A percentile compares a stretch with the other conserved stretches of the same genome.
Evolutionary conservation across 2,888 invertebrate species (phyloP).

Genomic region (Rhogogaster chlorosoma): DNA sequence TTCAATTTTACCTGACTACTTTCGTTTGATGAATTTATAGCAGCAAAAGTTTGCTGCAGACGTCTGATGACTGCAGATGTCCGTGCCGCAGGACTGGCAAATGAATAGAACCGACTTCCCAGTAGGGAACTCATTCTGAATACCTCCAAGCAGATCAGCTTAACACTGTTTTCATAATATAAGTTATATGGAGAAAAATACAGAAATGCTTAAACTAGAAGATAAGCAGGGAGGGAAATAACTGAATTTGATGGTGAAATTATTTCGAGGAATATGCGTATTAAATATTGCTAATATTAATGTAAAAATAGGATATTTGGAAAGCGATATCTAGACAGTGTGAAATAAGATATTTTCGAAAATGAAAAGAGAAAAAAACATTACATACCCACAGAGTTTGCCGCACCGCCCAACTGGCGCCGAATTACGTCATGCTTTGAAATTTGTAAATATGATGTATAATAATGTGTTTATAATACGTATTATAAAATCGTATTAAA

Average conservation of each 20-base stretch:
- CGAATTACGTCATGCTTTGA: conserved; percentile 50
- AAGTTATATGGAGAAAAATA: neutral
- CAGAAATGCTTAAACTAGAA: neutral
- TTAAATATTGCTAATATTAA: neutral
- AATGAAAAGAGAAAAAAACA: neutral
- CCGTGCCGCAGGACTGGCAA: conserved; percentile 25
- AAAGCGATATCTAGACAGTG: neutral
- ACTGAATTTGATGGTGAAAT: neutral
- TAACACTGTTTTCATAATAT: conserved; percentile 16
- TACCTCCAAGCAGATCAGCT: neutral
- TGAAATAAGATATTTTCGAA: conserved; percentile 11
- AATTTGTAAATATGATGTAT: conserved; percentile 38
- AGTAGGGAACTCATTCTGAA: conserved; percentile 49
- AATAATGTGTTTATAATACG: neutral
- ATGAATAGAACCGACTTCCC: conserved; percentile 32
- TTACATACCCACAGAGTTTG: conserved; percentile 30
- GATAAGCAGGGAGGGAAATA: no score
- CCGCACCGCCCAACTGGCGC: conserved; percentile 48
- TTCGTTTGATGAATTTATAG: conserved; percentile 65
- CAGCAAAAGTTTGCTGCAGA: conserved; percentile 67
- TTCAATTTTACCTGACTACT: conserved; percentile 61
- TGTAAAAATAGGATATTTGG: neutral
- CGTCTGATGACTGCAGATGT: conserved; percentile 56
- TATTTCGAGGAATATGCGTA: neutral
- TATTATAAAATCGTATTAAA: neutral